Base-by-base conservation (phyloP, 1,140 invertebrate genomes). In the Nasonia giraulti region DNA sequence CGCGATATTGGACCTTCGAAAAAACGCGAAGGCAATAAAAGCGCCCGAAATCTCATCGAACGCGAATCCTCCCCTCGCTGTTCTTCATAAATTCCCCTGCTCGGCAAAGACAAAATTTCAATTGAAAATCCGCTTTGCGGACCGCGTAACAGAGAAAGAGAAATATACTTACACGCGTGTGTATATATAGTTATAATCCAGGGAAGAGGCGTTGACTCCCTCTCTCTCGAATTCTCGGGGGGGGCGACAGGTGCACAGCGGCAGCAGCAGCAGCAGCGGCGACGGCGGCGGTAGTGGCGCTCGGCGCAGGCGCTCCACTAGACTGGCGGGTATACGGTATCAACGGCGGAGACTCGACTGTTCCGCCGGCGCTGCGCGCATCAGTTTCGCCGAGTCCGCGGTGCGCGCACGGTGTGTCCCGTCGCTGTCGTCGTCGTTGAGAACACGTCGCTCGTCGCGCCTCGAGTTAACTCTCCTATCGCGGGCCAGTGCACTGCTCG, bases 211-310 rank as follows among this genome's bases (percentile, higher is more conserved):
- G 55, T 62, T 14, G 14, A 20, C 55, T 62, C 55, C 55, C 55
- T 40, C 73, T 40, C 37, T 40, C 73, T 62, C 33, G 73, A 44
- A 82, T 82, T 82, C 73, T 82, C 73, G 55, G 84, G 88, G 55
- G 84, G 88, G 88, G 87, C 88, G 89, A 89, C 89, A 89, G 89
- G 89, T 89, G 89, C 89, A 86, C 87, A 87, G 87, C 87, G 75
- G 82, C 31, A 33, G 81, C 33, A 0, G 10, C 86, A 87, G 87
- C 87, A 62, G 82, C 31, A n/a, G n/a, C n/a, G n/a, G 81, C 33
- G 0, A 2, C 74, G 74, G 82, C 75, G 62, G 55, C 31, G 73
- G 37, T 27, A 27, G 27, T 4, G 12, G 71, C 74, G 74, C 55
- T 87, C 83, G 87, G 78, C 82, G 82, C 82, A 76, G 75, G 69